phyloP scores from a whole-genome alignment of 53 echinoderm and acorn worm genomes.

The Luidia sarsii region DNA sequence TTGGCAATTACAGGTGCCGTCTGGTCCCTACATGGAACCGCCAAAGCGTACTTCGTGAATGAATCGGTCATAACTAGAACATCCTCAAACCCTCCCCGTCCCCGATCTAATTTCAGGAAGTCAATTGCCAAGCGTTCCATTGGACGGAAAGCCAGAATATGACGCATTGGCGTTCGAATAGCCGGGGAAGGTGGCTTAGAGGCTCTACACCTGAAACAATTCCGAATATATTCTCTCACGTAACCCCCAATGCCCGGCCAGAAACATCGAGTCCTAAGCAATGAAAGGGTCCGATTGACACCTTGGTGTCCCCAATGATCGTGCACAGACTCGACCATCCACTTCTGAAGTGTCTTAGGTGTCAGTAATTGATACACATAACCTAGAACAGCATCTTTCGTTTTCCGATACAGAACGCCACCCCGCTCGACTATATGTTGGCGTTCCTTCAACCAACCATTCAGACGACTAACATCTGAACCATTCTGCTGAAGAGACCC shows the following conservation, averaged over 20 bases:
- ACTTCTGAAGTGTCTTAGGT: neutral
- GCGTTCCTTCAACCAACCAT: constrained; percentile 44
- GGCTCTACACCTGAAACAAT: constrained; percentile 35
- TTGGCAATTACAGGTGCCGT: constrained; percentile 32
- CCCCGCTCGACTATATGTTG: neutral
- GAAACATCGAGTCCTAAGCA: constrained; percentile 28
- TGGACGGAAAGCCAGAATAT: constrained; percentile 31
- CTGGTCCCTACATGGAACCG: no score
- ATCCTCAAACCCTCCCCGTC: constrained; percentile 27
- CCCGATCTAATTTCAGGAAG: constrained; percentile 44
- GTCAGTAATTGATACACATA: constrained; percentile 19
- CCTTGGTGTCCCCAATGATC: no score
- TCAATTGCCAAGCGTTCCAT: neutral
- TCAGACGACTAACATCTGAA: neutral
- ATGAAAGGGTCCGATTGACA: constrained; percentile 9
- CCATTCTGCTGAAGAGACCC: neutral
- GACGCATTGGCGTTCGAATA: constrained; percentile 35
- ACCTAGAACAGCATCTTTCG: neutral
- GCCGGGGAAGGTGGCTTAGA: constrained; percentile 28
- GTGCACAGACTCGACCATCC: constrained; percentile 9
- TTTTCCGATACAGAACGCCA: constrained; percentile 33
- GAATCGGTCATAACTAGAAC: constrained; percentile 58
- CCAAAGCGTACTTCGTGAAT: constrained; percentile 35
- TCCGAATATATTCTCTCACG: constrained; percentile 8
- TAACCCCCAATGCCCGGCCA: constrained; percentile 14